Evolutionary conservation across 2,113 vertebrate species (phyloP), one percentile per base, ranked within the genome.

Genomic region (Gymnarchus niloticus): DNA sequence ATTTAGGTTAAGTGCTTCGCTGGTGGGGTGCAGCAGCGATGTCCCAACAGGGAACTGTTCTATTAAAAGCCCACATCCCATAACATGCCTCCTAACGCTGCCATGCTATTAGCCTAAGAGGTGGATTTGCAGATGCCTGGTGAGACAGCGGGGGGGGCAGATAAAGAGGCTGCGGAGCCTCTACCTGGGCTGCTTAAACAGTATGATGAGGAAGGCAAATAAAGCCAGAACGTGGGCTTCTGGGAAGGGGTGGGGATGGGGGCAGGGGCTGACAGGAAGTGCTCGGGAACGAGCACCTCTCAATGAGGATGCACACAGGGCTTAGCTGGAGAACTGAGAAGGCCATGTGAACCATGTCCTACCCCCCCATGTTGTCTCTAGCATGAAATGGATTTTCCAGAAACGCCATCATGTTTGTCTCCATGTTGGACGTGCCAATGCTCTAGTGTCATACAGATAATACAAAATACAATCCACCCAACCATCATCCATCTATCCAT

Each of bases 231-330:
- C 85, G 1, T 0, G 33, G 91, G 87, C 89, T 91, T 91, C 65
- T 83, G 84, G 84, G 65, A 85, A 91, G 92, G 91, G 91, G 92
- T 92, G 92, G 91, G 91, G 88, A 83, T 78, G 1, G 84, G 86
- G 73, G 23, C 8, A 12, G 46, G 41, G 6, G 41, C 88, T 90
- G 90, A 92, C 88, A 56, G 90, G 91, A 91, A 92, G 92, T 91
- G 90, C 91, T 89, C 90, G 86, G 90, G 91, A 92, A 93, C 91
- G 91, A 93, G 91, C 92, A 92, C 91, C 92, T 91, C 91, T 91
- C 91, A 89, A 76, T 12, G 23, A 52, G 56, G 81, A 41, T 86
- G 88, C 84, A 88, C 90, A 86, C 85, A 89, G 91, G 91, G 89
- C 87, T 89, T 73, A 57, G 73, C 48, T 56, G 28, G 37, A 4